Evolutionary conservation across 2,888 invertebrate genomes (phyloP).

Genomic region (Latrodectus elegans): DNA sequence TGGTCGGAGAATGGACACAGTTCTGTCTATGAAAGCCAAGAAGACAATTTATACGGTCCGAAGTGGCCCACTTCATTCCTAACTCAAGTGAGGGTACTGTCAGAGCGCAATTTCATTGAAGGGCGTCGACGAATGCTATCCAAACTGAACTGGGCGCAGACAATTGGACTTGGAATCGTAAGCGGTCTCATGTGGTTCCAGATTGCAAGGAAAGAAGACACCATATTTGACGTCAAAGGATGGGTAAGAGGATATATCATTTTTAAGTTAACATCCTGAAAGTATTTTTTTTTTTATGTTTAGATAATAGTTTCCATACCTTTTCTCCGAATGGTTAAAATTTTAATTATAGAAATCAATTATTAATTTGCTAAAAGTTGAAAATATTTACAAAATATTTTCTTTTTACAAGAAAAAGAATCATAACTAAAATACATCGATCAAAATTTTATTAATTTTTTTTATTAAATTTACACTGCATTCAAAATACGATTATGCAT

Average conservation of each 20-base stretch:
- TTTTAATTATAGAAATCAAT: too few relatives aligned
- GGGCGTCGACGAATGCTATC: slow-evolving; percentile 85
- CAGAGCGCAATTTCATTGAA: slow-evolving; percentile 84
- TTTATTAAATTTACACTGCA: too few relatives aligned
- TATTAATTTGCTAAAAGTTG: too few relatives aligned
- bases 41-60: slow-evolving; percentile 54
- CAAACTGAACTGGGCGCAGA: slow-evolving; percentile 85
- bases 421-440: too few relatives aligned
- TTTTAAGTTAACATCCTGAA: too few relatives aligned
- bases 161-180: slow-evolving; percentile 82
- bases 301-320: too few relatives aligned
- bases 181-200: slow-evolving; percentile 87
- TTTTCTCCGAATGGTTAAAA: too few relatives aligned
- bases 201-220: slow-evolving; percentile 83
- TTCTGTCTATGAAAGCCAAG: slow-evolving; percentile 60
- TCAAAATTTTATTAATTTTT: too few relatives aligned
- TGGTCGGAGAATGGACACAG: slow-evolving; percentile 82
- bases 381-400: too few relatives aligned
- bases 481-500: too few relatives aligned
- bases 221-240: slow-evolving; percentile 85
- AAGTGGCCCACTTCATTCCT: slow-evolving; percentile 85
- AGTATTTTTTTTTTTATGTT: too few relatives aligned
- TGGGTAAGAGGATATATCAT: slow-evolving; percentile 76
- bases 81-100: slow-evolving; percentile 85
- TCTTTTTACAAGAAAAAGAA: too few relatives aligned